Evolutionary conservation across 1,140 invertebrate genomes (phyloP).

Genomic region (Drosophila willistoni): DNA sequence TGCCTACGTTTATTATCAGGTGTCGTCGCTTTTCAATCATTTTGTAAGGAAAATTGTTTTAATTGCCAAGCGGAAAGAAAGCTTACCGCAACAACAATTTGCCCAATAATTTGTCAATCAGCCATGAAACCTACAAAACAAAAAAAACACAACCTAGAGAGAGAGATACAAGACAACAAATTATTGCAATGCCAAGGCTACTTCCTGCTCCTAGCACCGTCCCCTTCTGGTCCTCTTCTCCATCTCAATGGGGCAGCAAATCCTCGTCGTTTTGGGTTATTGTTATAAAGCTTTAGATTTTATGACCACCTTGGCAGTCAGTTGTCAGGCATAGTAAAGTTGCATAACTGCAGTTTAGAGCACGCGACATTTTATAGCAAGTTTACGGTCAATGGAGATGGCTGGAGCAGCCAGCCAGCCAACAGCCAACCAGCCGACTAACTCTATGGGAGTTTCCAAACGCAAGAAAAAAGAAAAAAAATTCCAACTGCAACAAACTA

Average conservation of each 20-base stretch:
- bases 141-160: constrained; percentile 19
- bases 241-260: background rate
- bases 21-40: constrained; percentile 64
- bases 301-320: constrained; percentile 58
- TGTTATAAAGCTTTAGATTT: constrained; percentile 67
- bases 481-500: no score
- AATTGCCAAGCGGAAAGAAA: constrained; percentile 39
- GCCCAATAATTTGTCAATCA: constrained; percentile 61
- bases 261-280: constrained; percentile 29
- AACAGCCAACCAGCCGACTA: background rate
- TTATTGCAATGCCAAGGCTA: constrained; percentile 13
- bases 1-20: constrained; percentile 54
- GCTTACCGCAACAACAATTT: constrained; percentile 49
- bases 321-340: constrained; percentile 79
- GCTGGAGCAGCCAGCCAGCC: constrained; percentile 10
- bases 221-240: background rate
- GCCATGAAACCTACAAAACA: background rate
- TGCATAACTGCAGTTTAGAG: constrained; percentile 80
- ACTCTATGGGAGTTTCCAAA: background rate
- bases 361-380: constrained; percentile 79
- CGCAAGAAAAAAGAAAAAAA: no score
- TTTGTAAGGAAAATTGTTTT: constrained; percentile 52
- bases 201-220: background rate
- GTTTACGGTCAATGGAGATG: constrained; percentile 67
- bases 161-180: background rate